Conservation (phyloP, 53 echinoderm and acorn worm species). For the Temnopleurus reevesii region DNA sequence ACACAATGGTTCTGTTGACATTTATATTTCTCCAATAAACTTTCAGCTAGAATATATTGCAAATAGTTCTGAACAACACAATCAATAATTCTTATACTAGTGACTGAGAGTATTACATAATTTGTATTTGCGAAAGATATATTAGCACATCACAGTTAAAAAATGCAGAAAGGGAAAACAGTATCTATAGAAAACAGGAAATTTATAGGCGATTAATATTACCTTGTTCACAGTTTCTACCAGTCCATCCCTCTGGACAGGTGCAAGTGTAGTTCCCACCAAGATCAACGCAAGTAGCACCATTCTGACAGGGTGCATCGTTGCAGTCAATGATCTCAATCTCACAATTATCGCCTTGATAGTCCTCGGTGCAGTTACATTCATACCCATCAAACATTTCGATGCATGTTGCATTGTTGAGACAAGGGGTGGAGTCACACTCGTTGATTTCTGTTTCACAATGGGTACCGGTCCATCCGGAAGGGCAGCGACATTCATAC, state of each 20-base stretch:
- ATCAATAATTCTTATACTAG: too few relatives aligned
- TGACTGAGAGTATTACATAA: too few relatives aligned
- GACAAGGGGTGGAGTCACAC: slow-evolving; percentile 37
- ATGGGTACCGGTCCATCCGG: slow-evolving; percentile 28
- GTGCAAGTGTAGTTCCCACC: slow-evolving; percentile 10
- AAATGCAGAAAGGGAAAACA: too few relatives aligned
- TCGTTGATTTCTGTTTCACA: slow-evolving; percentile 36
- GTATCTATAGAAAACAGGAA: too few relatives aligned
- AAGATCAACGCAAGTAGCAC: slow-evolving; percentile 38
- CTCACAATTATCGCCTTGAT: slow-evolving; percentile 38
- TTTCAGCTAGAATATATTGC: too few relatives aligned
- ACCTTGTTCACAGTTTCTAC: slow-evolving; percentile 46
- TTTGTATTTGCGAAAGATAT: too few relatives aligned
- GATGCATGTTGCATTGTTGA: slow-evolving; percentile 27
- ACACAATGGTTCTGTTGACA: too few relatives aligned
- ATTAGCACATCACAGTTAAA: too few relatives aligned
- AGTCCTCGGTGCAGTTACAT: slow-evolving; percentile 53
- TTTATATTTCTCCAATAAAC: too few relatives aligned
- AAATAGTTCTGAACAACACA: too few relatives aligned
- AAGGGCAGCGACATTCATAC: slow-evolving; percentile 49
- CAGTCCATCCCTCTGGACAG: slow-evolving; percentile 39
- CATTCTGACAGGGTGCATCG: slow-evolving; percentile 50
- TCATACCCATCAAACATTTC: slow-evolving; percentile 38
- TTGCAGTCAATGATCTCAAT: slow-evolving; percentile 34
- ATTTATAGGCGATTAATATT: not conserved